A percentile compares a stretch with the other conserved stretches of the same genome.
Conservation (phyloP, 2,888 invertebrate species). For the Pachymerium ferrugineum region DNA sequence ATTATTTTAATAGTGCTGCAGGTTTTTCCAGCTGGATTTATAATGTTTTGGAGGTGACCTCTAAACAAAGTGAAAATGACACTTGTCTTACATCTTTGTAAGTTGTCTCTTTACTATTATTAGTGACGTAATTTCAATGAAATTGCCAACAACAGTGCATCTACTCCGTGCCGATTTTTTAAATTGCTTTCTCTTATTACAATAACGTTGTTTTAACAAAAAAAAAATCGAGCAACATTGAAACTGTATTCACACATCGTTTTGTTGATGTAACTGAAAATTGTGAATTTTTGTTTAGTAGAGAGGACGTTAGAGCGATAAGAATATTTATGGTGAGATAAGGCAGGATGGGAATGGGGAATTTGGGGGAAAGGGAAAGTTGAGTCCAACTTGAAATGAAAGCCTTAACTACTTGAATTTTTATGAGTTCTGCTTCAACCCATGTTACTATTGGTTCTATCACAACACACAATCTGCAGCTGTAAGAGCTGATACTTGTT, state of each 20-base stretch:
- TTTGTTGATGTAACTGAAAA: not conserved
- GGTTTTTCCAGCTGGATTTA: no score
- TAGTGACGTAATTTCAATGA: no score
- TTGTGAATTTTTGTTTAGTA: not conserved
- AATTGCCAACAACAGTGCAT: no score
- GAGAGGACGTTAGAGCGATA: not conserved
- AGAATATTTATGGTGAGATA: conserved; percentile 4
- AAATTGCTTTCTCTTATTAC: no score
- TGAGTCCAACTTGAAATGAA: conserved; percentile 3
- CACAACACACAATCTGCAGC: conserved; percentile 9
- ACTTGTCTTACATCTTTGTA: no score
- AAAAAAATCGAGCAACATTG: no score
- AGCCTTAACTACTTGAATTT: conserved; percentile 13
- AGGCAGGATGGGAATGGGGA: not conserved
- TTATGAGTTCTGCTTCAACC: conserved; percentile 7
- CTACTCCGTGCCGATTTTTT: no score
- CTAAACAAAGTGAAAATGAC: no score
- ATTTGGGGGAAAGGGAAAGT: not conserved
- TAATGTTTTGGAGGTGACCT: no score
- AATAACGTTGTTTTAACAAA: no score
- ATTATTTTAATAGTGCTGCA: no score
- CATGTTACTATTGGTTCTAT: conserved; percentile 3
- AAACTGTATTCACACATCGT: not conserved
- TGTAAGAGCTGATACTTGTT: conserved; percentile 9
- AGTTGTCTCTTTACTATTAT: no score